Percentiles rank a stretch among this genome's conserved stretches.
Conservation (phyloP, 2,888 invertebrate genomes). For the Bellardia bayeri region DNA sequence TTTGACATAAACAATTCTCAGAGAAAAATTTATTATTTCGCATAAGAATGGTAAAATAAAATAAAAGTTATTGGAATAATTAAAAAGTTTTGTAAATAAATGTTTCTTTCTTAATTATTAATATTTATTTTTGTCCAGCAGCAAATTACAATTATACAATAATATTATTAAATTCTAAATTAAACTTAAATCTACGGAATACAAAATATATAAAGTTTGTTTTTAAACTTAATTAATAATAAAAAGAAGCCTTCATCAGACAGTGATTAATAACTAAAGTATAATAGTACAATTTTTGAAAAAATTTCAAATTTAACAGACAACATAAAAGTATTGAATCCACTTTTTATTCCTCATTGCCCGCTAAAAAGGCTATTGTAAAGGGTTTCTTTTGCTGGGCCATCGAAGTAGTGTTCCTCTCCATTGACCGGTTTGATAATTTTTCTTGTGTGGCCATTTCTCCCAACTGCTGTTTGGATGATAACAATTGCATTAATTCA, state of each 20-base stretch:
- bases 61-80: no score
- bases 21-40: no score
- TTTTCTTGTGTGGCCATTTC: neutral
- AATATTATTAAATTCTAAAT: no score
- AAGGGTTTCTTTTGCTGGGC: constrained; percentile 74
- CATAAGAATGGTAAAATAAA: no score
- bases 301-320: neutral
- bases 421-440: neutral
- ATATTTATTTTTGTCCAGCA: no score
- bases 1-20: no score
- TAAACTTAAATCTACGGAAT: no score
- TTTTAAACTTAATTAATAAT: no score
- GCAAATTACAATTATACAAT: no score
- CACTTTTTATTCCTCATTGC: constrained; percentile 55
- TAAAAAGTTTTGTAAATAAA: no score
- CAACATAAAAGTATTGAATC: neutral
- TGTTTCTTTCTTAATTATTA: no score
- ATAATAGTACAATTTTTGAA: neutral
- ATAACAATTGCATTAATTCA: constrained; percentile 75
- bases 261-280: neutral
- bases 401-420: constrained; percentile 25
- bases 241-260: neutral
- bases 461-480: neutral
- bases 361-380: constrained; percentile 77
- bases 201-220: no score